Conservation (phyloP, 1,140 invertebrate genomes). For the Tetramorium alpestre region DNA sequence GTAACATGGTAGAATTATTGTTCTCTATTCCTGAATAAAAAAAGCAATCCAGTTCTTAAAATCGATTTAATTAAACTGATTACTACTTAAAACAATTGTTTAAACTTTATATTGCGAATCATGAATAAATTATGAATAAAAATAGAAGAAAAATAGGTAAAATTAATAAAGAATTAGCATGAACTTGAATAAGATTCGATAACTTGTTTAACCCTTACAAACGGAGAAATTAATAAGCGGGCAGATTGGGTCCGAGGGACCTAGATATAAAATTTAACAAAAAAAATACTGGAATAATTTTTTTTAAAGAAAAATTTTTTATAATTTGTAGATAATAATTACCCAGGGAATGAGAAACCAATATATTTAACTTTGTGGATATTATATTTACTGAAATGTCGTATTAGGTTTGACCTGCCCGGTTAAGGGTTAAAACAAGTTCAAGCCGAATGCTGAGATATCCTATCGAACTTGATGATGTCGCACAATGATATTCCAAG, state of each 20-base stretch:
- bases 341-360: too few relatives aligned
- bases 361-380: too few relatives aligned
- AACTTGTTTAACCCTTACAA: background rate
- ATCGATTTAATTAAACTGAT: background rate
- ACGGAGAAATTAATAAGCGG: too few relatives aligned
- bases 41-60: background rate
- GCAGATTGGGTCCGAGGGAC: too few relatives aligned
- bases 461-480: constrained; percentile 5
- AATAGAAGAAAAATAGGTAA: background rate
- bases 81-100: background rate
- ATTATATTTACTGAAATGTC: too few relatives aligned
- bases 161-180: background rate
- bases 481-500: constrained; percentile 22
- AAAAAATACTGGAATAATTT: too few relatives aligned
- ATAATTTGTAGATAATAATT: too few relatives aligned
- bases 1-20: too few relatives aligned
- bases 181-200: background rate
- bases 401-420: too few relatives aligned
- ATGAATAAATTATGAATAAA: constrained; percentile 6
- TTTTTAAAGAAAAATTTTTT: too few relatives aligned
- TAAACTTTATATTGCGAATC: background rate
- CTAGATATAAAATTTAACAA: too few relatives aligned
- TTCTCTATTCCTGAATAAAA: background rate
- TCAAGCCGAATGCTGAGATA: background rate
- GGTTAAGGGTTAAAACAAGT: background rate